Evolutionary conservation across 2,797 vertebrate species (phyloP), one percentile per base, ranked within the genome.

Genomic region (Chiroxiphia lanceolata): DNA sequence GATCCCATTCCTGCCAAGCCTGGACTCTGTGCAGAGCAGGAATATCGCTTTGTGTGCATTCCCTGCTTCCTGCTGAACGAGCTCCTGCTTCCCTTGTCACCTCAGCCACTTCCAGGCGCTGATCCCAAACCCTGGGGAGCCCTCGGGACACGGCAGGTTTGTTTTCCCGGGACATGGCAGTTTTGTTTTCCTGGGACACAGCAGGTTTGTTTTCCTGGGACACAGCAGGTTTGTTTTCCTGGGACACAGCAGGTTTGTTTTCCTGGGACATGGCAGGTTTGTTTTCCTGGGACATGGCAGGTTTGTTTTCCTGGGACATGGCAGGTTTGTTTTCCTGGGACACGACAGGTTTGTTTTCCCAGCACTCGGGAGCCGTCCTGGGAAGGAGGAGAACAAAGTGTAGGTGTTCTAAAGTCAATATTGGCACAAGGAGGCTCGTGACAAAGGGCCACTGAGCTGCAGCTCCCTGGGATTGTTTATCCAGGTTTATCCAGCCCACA

Each of bases 221-320:
- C 36, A 38, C 13, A 11, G 10, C 36, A 36, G 36, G 36, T n/a
- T n/a, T n/a, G n/a, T n/a, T n/a, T n/a, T n/a, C n/a, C n/a, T n/a
- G 74, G 96, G 94, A 96, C 97, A 97, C 93, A 97, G 96, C 96
- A 95, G 98, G 97, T 98, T 98, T 98, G 98, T 97, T 98, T 95
- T 87, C 79, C 91, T n/a, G 74, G 96, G 94, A 96, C 97, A 97
- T 93, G 97, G 96, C 96, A 95, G 98, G 97, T 98, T 98, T 98
- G 98, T 97, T 98, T 95, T 87, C 79, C 91, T 97, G 10, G 36
- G 36, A 38, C 36, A 38, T 13, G 11, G 10, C 36, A 36, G 36
- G 36, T 36, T 36, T 36, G 36, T 36, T 36, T 36, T 36, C 36
- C 36, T 97, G 10, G 36, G 36, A 38, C 36, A 38, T 13, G 11